These are phyloP conservation scores for Cyclina sinensis DNA, from an alignment of 1,140 invertebrate species.

Conservation along the genomic window DNA sequence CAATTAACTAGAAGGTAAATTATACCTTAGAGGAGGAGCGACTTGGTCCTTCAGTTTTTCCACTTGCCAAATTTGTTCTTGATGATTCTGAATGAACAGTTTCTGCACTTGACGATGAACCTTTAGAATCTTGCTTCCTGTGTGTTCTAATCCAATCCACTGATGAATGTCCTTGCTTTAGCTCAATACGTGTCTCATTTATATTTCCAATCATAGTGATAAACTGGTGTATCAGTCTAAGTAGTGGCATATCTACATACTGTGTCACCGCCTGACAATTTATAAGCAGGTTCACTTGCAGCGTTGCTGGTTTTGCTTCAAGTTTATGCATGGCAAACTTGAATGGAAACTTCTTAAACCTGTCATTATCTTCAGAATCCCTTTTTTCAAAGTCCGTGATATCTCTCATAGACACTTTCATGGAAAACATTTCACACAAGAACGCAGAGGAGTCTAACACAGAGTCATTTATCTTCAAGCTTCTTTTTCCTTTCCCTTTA, in stretches of 20 bases:
- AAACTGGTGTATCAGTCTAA: slow-evolving; percentile 97
- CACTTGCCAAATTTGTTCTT: slow-evolving; percentile 50
- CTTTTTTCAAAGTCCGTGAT: slow-evolving; percentile 95
- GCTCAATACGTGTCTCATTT: slow-evolving; percentile 96
- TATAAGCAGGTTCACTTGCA: slow-evolving; percentile 84
- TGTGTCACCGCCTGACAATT: slow-evolving; percentile 84
- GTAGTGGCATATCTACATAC: slow-evolving; percentile 96
- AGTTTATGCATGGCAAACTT: slow-evolving; percentile 85
- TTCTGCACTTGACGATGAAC: slow-evolving; percentile 84
- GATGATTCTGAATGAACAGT: slow-evolving; percentile 83
- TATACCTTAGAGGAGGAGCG: slow-evolving; percentile 46
- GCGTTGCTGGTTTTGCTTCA: slow-evolving; percentile 85
- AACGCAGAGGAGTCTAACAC: slow-evolving; percentile 94
- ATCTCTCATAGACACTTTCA: slow-evolving; percentile 96
- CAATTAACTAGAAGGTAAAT: no score
- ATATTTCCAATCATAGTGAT: slow-evolving; percentile 99
- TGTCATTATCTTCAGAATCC: slow-evolving; percentile 90
- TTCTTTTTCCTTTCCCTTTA: slow-evolving; percentile 76
- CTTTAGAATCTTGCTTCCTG: slow-evolving; percentile 85
- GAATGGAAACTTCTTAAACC: slow-evolving; percentile 83
- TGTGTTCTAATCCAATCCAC: slow-evolving; percentile 81
- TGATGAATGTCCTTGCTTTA: slow-evolving; percentile 87
- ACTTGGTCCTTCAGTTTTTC: neutral
- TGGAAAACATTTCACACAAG: slow-evolving; percentile 95
- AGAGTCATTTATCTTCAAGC: slow-evolving; percentile 67